Conservation (phyloP, 2,113 vertebrate genomes). For the Porphyrio hochstetteri region DNA sequence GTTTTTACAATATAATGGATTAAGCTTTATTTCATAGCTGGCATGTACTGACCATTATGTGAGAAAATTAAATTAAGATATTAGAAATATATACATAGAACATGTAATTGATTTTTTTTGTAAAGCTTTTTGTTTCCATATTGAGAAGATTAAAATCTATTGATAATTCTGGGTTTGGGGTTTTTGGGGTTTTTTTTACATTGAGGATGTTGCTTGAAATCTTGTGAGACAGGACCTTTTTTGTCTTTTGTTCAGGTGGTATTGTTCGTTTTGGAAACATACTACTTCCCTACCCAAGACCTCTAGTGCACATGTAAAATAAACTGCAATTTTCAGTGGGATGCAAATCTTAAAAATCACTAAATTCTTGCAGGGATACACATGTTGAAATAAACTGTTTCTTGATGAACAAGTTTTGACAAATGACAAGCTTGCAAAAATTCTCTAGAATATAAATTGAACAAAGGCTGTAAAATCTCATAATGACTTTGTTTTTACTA, state of each 20-base stretch:
- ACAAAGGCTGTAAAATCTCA: not conserved
- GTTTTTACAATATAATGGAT: not conserved
- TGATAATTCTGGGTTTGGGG: not conserved
- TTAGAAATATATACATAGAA: not conserved
- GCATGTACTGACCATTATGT: not conserved
- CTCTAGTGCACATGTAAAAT: not conserved
- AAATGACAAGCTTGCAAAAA: not conserved
- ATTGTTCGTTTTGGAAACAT: not conserved
- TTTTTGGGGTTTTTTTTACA: not conserved
- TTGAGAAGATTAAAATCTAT: not conserved
- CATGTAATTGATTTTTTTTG: not conserved
- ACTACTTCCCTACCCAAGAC: not conserved
- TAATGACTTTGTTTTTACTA: not conserved
- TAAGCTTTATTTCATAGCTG: not conserved
- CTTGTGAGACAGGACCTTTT: not conserved
- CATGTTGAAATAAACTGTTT: not conserved
- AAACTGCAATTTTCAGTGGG: not conserved
- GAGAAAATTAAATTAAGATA: not conserved
- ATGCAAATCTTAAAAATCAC: not conserved
- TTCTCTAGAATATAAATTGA: not conserved
- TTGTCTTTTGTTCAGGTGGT: not conserved
- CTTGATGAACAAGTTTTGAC: not conserved
- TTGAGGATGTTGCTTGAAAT: not conserved
- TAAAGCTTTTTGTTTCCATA: not conserved
- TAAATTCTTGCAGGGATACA: not conserved